Percentiles rank a stretch among this genome's conserved stretches.
phyloP scores from a whole-genome alignment of 1,140 invertebrate species.

The Drosophila quadrilineata region DNA sequence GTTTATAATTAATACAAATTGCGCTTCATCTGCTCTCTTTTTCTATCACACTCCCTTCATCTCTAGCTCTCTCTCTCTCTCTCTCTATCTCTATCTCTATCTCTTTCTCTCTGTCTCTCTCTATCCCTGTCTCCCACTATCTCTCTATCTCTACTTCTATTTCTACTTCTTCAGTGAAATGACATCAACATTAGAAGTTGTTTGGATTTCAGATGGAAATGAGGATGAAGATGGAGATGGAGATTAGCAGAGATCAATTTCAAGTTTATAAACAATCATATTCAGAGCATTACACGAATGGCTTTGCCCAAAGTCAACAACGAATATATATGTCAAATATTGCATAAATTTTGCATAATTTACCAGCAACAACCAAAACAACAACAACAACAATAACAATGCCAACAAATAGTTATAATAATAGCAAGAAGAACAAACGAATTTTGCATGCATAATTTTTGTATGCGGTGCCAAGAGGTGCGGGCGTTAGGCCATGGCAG shows the following conservation, averaged over 20 bases:
- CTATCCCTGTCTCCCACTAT: no score
- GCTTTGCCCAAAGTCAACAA: constrained; percentile 10
- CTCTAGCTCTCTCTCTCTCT: no score
- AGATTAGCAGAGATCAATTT: constrained; percentile 1
- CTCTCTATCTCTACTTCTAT: no score
- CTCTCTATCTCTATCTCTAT: no score
- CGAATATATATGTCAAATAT: constrained; percentile 67
- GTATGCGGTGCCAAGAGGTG: constrained; percentile 52
- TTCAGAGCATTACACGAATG: constrained; percentile 36
- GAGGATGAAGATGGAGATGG: no score
- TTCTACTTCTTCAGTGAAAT: no score
- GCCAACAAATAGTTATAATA: constrained; percentile 34
- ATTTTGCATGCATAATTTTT: constrained; percentile 64
- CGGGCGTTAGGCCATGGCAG: constrained; percentile 41
- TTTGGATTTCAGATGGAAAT: no score
- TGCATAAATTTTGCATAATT: constrained; percentile 69
- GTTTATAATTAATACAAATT: no score
- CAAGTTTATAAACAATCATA: constrained; percentile 25
- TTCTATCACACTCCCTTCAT: no score
- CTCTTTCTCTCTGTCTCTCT: no score
- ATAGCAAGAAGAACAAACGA: constrained; percentile 41
- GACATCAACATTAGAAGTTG: no score
- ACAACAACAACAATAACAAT: constrained; percentile 23
- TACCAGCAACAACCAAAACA: constrained; percentile 12
- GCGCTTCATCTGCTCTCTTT: no score